Base-by-base conservation (phyloP, 2,113 vertebrate genomes). In the Aegithalos caudatus region DNA sequence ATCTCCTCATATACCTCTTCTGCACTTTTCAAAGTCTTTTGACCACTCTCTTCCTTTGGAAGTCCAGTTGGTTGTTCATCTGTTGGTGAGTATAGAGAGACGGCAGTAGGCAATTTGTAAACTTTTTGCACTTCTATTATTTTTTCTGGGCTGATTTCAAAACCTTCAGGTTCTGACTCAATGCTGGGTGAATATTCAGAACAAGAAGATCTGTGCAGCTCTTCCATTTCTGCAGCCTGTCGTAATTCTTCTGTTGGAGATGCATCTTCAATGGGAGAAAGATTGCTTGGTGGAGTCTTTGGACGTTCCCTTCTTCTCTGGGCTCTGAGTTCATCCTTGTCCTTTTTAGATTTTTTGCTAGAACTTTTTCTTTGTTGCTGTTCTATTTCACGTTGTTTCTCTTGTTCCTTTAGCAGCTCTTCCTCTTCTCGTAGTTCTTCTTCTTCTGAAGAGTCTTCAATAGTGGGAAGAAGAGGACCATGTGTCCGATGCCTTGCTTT, bases 391-490 rank as follows among this genome's bases (percentile, higher is more conserved):
- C 98, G 97, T 47, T 99, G 99, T 91, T 99, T 99, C 94, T 99
- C 99, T 93, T 99, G 99, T 77, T 99, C 99, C 82, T 98, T 99
- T 58, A 99, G 93, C 28, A 99, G 97, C 42, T 99, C 99, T 89
- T 99, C 99, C 86, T 99, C 99, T 95, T 99, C 99, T 64, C 98
- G 97, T 37, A 99, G 88, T 73, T 98, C 98, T 87, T 99, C 99
- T 83, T 99, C 99, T 83, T 99, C 99, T 29, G 99, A 99, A 22
- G 99, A 99, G 95, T 99, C 99, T 97, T 99, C 99, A 89, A 99
- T 99, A 45, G 98, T 99, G 23, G 99, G 98, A 47, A 99, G 98
- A 69, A 98, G 97, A 90, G 99, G 99, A 31, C 99, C 99, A 62
- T 98, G 97, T 22, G 99, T 97, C 61, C 99, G 97, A 95, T 99